phyloP scores from a whole-genome alignment of 2,888 invertebrate genomes.

The Agrotis puta region DNA sequence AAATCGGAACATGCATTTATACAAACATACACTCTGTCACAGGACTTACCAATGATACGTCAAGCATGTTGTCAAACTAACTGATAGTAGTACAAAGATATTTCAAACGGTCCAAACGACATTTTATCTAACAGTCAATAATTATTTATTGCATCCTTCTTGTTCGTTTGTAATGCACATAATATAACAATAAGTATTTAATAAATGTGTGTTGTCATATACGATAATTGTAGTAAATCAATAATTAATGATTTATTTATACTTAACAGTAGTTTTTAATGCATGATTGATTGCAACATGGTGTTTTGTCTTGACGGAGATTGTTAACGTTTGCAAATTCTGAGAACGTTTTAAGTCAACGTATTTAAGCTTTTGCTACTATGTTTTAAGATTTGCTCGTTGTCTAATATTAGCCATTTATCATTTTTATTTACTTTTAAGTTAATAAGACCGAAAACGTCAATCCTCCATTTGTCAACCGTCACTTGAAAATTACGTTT shows the following conservation, averaged over 20 bases:
- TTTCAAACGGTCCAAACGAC: conserved; percentile 17
- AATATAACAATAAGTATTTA: conserved; percentile 24
- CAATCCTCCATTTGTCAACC: no score
- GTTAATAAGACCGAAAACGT: no score
- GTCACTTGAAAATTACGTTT: no score
- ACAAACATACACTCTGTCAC: no score
- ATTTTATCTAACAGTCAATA: conserved; percentile 39
- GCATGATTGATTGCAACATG: conserved; percentile 1
- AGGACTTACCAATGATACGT: not conserved
- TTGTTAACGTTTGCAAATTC: not conserved
- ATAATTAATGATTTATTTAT: conserved; percentile 21
- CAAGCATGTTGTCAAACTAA: not conserved
- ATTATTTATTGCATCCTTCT: conserved; percentile 50
- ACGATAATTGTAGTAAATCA: conserved; percentile 31
- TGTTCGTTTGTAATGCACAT: conserved; percentile 1
- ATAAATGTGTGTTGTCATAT: conserved; percentile 34
- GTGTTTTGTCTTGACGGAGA: conserved; percentile 1
- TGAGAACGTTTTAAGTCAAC: not conserved
- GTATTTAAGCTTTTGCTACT: not conserved
- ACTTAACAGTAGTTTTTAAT: conserved; percentile 1
- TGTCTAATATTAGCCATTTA: no score
- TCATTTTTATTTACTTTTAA: no score
- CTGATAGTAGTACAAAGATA: conserved; percentile 5
- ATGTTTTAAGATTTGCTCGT: not conserved
- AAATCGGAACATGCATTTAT: no score